Conservation (phyloP, 1,140 invertebrate species). For the Zaprionus africanus region DNA sequence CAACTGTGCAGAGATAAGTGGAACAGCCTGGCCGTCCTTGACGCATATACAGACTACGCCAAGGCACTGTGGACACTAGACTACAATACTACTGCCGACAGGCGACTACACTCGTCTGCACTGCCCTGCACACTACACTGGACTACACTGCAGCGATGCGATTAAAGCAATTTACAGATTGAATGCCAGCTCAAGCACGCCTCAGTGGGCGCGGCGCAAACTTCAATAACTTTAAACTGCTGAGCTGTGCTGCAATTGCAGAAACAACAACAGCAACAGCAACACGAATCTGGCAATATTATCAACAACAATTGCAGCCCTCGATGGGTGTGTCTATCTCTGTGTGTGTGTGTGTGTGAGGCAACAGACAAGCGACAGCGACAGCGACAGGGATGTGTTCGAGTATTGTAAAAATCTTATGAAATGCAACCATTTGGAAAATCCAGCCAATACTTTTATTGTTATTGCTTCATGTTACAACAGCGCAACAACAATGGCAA, state of each 20-base stretch:
- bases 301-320: conserved; percentile 34
- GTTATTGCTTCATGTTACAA: conserved; percentile 74
- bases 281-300: conserved; percentile 21
- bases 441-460: conserved; percentile 82
- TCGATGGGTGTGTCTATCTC: conserved; percentile 10
- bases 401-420: conserved; percentile 58
- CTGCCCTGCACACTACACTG: not conserved
- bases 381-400: conserved; percentile 27
- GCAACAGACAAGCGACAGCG: conserved; percentile 30
- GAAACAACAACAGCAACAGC: conserved; percentile 36
- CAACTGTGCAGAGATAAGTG: conserved; percentile 55
- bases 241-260: conserved; percentile 54
- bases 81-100: not conserved
- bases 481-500: conserved; percentile 34
- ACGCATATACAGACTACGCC: conserved; percentile 42
- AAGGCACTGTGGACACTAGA: conserved; percentile 27
- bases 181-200: conserved; percentile 48
- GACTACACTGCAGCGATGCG: conserved; percentile 49
- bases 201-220: conserved; percentile 40
- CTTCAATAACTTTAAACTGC: conserved; percentile 74
- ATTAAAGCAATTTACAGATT: conserved; percentile 83
- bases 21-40: conserved; percentile 21
- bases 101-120: conserved; percentile 2
- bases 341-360: conserved; percentile 9
- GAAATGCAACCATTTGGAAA: conserved; percentile 81